Conservation (phyloP, 2,113 vertebrate species). For the Candoia aspera region DNA sequence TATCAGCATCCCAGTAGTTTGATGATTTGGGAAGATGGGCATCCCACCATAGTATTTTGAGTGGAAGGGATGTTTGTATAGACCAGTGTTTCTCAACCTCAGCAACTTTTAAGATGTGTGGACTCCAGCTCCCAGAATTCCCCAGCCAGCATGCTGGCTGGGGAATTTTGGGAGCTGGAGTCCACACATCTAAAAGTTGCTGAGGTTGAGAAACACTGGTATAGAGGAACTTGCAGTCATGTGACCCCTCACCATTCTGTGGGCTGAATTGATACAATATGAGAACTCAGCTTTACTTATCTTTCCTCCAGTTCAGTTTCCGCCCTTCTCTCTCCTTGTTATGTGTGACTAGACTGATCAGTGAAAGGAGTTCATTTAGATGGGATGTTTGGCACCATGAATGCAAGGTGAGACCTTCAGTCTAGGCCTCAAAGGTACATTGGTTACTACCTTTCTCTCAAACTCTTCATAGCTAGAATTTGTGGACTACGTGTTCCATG, state of each 20-base stretch:
- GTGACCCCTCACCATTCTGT: too few species aligned
- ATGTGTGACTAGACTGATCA: background rate
- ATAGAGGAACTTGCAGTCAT: background rate
- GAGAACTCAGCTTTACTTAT: background rate
- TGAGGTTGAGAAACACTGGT: background rate
- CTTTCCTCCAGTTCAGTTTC: background rate
- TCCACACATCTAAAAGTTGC: too few species aligned
- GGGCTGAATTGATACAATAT: background rate
- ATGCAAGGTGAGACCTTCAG: background rate
- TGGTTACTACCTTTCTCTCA: too few species aligned
- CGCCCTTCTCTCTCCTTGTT: background rate
- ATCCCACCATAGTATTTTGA: too few species aligned
- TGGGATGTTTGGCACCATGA: too few species aligned
- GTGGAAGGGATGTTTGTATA: background rate
- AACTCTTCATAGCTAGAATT: conserved; percentile 85
- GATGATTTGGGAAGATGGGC: too few species aligned
- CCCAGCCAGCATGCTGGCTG: too few species aligned
- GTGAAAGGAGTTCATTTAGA: background rate
- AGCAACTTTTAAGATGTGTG: too few species aligned
- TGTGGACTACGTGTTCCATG: conserved; percentile 94
- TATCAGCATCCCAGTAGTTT: background rate
- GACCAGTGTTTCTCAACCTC: too few species aligned
- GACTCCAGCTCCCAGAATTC: too few species aligned
- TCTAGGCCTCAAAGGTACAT: too few species aligned
- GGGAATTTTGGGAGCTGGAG: background rate